Percentiles rank a stretch among this genome's conserved stretches.
Evolutionary conservation across 2,797 vertebrate species (phyloP).

Genomic region (Hippoglossus hippoglossus): DNA sequence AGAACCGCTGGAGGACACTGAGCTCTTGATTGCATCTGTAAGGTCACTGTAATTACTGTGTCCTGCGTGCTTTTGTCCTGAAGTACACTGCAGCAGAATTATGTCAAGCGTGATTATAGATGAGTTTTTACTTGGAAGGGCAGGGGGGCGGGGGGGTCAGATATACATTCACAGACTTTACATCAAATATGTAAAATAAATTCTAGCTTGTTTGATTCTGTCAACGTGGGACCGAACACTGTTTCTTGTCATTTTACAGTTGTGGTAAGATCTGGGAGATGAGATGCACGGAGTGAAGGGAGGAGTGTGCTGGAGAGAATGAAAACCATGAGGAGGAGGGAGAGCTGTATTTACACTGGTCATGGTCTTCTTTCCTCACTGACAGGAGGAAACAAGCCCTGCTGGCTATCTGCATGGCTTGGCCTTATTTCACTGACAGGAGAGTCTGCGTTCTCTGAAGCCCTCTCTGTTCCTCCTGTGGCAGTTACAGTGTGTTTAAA

Average conservation of each 20-base stretch:
- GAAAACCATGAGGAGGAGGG: conserved; percentile 79
- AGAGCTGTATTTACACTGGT: conserved; percentile 78
- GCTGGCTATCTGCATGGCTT: conserved; percentile 64
- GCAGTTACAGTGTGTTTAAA: conserved; percentile 67
- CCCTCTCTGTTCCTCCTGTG: conserved; percentile 44
- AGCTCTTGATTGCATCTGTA: conserved; percentile 76
- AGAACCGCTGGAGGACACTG: conserved; percentile 69
- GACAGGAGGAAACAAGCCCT: conserved; percentile 73
- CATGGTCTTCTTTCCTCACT: conserved; percentile 71
- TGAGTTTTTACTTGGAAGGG: conserved; percentile 22
- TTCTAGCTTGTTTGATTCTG: conserved; percentile 34
- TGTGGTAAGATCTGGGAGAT: conserved; percentile 38
- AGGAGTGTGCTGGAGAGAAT: conserved; percentile 63
- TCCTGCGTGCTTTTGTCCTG: conserved; percentile 63
- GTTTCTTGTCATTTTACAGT: conserved; percentile 40
- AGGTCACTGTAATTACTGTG: conserved; percentile 73
- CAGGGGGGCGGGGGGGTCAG: not conserved
- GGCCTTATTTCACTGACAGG: conserved; percentile 70
- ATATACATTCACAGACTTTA: conserved; percentile 20
- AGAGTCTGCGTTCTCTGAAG: conserved; percentile 51
- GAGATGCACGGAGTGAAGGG: conserved; percentile 47
- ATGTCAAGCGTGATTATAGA: conserved; percentile 54
- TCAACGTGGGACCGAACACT: conserved; percentile 36
- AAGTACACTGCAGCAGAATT: conserved; percentile 47
- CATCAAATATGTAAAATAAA: conserved; percentile 16